Base-by-base conservation (phyloP, 2,888 invertebrate species). In the Conus canariensis region DNA sequence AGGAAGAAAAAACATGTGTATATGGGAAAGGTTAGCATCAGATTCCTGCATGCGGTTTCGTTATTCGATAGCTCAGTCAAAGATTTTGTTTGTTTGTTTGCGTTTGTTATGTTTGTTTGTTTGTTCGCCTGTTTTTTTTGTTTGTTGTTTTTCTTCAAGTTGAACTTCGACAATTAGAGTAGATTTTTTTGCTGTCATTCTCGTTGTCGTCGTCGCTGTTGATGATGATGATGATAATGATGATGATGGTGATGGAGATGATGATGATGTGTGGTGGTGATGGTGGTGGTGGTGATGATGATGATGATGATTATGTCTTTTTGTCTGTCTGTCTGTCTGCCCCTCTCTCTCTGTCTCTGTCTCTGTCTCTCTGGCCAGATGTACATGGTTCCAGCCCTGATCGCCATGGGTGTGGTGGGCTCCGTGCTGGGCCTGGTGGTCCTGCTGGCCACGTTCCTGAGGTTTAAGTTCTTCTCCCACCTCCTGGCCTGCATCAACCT, bases 391-490 rank as follows among this genome's bases (percentile, higher is more conserved):
- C 94, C 94, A 8, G 90, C 91, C 14, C 60, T 93, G 22, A 91
- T 93, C 58, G 88, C 91, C n/a, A 19, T 92, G 9, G 94, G 94
- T 7, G 90, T 94, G 9, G 64, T 90, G 0, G 90, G 92, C 4
- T 91, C 93, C 30, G 77, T 90, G 8, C 45, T 93, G 8, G 92
- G 93, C 58, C 91, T 91, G 85, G 82, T 93, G 5, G 93, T 93
- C 22, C 92, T 94, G 70, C 90, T 93, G n/a, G 92, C 92, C 60
- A 93, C 94, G 0, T 91, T 90, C 64, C 90, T 94, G 8, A 86
- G 92, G 70, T 93, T 92, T 70, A 94, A 93, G 86, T 94, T 94
- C 87, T 93, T 93, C 88, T 91, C 93, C 1, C 94, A 93, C 87
- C 90, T 94, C 22, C 92, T 94, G 64, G 92, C 93, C 5, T 94